Conservation (phyloP, 1,140 invertebrate species). For the Drosophila orena region DNA sequence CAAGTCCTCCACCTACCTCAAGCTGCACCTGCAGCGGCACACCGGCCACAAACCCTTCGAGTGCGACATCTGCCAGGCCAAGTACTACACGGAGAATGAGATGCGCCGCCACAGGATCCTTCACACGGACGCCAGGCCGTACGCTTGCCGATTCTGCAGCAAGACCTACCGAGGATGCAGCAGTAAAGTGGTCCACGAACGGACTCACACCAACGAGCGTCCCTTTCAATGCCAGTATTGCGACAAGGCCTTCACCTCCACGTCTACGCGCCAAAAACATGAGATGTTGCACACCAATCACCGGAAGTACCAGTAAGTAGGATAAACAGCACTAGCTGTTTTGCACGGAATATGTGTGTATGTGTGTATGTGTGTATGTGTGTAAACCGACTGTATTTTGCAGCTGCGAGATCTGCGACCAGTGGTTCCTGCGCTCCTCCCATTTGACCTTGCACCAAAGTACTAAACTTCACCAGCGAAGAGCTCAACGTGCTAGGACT, state of each 20-base stretch:
- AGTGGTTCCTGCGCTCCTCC: conserved; percentile 54
- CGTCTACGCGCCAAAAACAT: conserved; percentile 50
- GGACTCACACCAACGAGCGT: conserved; percentile 89
- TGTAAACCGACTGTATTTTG: conserved; percentile 1
- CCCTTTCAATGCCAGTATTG: conserved; percentile 89
- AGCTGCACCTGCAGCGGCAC: conserved; percentile 55
- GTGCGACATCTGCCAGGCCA: conserved; percentile 56
- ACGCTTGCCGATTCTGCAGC: conserved; percentile 50
- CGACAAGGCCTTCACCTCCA: conserved; percentile 88
- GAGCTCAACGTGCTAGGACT: background rate
- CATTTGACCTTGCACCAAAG: conserved; percentile 47
- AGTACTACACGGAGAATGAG: conserved; percentile 57
- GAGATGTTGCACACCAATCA: conserved; percentile 50
- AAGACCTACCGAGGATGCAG: conserved; percentile 67
- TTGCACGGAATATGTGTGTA: background rate
- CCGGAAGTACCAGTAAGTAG: conserved; percentile 57
- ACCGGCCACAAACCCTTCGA: conserved; percentile 55
- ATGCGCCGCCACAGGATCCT: conserved; percentile 62
- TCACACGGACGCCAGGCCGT: conserved; percentile 57
- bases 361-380: no score
- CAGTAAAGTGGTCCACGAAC: conserved; percentile 61
- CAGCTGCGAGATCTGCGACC: conserved; percentile 58
- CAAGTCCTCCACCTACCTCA: conserved; percentile 61
- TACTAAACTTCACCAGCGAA: conserved; percentile 48
- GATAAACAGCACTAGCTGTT: background rate